Conservation (phyloP, 2,888 invertebrate genomes). For the Aromia moschata region DNA sequence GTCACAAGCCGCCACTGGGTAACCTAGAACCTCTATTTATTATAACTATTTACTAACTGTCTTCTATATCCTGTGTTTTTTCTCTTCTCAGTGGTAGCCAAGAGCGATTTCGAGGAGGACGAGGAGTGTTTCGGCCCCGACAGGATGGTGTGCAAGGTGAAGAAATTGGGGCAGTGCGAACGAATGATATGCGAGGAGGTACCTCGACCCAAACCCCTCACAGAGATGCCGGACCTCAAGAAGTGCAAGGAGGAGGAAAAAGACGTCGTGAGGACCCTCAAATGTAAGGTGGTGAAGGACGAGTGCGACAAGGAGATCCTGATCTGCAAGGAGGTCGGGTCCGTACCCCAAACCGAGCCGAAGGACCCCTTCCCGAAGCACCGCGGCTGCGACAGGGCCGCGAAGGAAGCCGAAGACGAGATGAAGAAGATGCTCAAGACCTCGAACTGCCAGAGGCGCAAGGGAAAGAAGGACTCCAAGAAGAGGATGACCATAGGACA, state of each 20-base stretch:
- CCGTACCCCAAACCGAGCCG: not conserved
- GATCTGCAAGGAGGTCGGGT: constrained; percentile 23
- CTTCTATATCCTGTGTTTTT: not conserved
- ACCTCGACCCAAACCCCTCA: not conserved
- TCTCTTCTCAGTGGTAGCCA: not conserved
- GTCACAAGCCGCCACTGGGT: no score
- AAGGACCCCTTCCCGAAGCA: not conserved
- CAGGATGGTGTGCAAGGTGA: constrained; percentile 26
- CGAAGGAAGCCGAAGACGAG: constrained; percentile 4
- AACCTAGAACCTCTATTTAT: no score
- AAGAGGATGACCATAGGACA: constrained; percentile 1
- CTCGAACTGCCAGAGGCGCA: not conserved
- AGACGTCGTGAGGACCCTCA: constrained; percentile 20
- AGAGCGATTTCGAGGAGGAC: not conserved
- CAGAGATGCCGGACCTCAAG: not conserved
- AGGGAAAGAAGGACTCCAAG: not conserved
- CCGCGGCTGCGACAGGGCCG: not conserved
- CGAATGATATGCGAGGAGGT: constrained; percentile 12
- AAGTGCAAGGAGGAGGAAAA: not conserved
- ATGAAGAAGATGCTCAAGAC: constrained; percentile 1
- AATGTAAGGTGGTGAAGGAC: constrained; percentile 28
- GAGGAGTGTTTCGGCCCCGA: not conserved
- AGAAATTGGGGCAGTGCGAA: constrained; percentile 19
- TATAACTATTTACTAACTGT: no score
- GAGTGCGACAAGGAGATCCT: constrained; percentile 24